A percentile compares a stretch with the other conserved stretches of the same genome.
These are phyloP conservation scores for Cerastis rubricosa DNA, from an alignment of 2,888 invertebrate species.

Conservation along the genomic window DNA sequence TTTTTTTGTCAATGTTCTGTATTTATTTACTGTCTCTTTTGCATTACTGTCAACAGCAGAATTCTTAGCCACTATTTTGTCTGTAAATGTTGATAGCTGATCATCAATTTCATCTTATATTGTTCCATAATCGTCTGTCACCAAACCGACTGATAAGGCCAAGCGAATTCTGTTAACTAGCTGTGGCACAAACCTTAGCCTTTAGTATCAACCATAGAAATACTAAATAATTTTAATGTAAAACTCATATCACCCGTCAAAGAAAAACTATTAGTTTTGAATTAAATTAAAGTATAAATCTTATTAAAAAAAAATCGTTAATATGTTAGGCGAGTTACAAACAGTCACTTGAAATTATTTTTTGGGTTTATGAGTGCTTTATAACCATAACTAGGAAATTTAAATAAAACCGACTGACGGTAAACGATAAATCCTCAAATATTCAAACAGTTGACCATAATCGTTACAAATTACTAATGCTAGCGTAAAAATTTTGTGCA, in stretches of 20 bases:
- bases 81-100: constrained; percentile 25
- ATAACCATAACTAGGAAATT: neutral
- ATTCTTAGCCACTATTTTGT: constrained; percentile 10
- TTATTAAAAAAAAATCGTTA: neutral
- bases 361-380: neutral
- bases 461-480: constrained; percentile 70
- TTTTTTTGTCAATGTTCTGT: neutral
- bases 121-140: constrained; percentile 21
- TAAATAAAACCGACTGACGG: neutral
- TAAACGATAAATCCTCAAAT: constrained; percentile 20
- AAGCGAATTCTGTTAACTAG: constrained; percentile 71
- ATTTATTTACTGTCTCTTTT: neutral
- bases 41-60: constrained; percentile 27
- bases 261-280: neutral
- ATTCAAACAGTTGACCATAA: constrained; percentile 60
- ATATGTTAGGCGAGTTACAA: neutral
- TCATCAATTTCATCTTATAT: constrained; percentile 22
- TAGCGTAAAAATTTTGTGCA: constrained; percentile 82
- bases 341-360: constrained; percentile 4
- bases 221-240: constrained; percentile 11
- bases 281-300: constrained; percentile 4
- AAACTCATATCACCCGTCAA: constrained; percentile 13
- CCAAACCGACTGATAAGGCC: constrained; percentile 63
- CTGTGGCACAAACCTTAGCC: constrained; percentile 73
- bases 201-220: constrained; percentile 59